Evolutionary conservation across 2,797 vertebrate species (phyloP).

Genomic region (Pseudopleuronectes americanus): DNA sequence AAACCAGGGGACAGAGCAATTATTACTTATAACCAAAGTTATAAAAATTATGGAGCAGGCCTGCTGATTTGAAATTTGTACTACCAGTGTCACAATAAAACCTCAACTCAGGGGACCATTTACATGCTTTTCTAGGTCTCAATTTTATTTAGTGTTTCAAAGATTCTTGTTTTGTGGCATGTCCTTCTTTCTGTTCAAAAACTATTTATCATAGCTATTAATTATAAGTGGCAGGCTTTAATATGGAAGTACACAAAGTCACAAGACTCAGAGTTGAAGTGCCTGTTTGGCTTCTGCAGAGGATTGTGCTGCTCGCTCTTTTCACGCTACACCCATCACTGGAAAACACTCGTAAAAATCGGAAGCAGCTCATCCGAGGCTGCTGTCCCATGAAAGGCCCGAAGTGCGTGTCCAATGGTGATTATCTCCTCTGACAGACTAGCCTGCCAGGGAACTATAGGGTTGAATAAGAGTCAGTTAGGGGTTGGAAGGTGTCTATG

Average conservation of each 20-base stretch:
- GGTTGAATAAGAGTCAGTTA: slow-evolving; percentile 35
- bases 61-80: no score
- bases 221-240: background rate
- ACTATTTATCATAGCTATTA: no score
- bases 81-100: no score
- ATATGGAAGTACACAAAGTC: background rate
- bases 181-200: background rate
- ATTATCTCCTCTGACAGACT: slow-evolving; percentile 48
- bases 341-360: slow-evolving; percentile 63
- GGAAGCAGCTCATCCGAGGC: slow-evolving; percentile 44
- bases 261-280: background rate
- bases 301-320: slow-evolving; percentile 42
- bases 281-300: slow-evolving; percentile 48
- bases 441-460: slow-evolving; percentile 19
- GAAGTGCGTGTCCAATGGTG: slow-evolving; percentile 42
- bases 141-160: no score
- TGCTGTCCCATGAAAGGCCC: slow-evolving; percentile 49
- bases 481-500: slow-evolving; percentile 25
- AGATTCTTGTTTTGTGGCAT: background rate
- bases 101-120: no score
- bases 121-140: no score
- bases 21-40: no score
- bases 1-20: no score
- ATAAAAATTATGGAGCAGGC: no score
- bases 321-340: slow-evolving; percentile 55